A percentile compares a stretch with the other conserved stretches of the same genome.
These are phyloP conservation scores for Alouatta caraya DNA, from an alignment of 2,797 vertebrate species.

Conservation along the genomic window DNA sequence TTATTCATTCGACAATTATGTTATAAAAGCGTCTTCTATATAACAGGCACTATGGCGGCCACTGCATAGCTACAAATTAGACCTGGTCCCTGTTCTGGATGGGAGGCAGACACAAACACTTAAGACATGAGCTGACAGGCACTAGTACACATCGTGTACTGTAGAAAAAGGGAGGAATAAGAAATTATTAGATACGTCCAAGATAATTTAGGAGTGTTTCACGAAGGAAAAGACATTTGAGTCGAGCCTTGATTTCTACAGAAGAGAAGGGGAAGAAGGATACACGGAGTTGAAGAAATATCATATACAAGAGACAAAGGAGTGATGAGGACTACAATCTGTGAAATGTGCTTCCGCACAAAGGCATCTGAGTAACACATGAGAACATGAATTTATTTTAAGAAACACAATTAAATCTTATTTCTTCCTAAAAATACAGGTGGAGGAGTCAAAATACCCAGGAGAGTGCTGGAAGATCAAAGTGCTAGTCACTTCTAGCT, in stretches of 20 bases:
- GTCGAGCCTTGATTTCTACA: background rate
- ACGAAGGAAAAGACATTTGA: background rate
- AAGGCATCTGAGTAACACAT: background rate
- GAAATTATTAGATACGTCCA: background rate
- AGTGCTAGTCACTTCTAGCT: background rate
- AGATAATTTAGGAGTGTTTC: background rate
- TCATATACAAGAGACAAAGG: background rate
- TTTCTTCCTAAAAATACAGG: background rate
- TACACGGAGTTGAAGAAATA: background rate
- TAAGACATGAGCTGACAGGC: background rate
- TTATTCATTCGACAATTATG: background rate
- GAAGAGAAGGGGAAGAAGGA: background rate
- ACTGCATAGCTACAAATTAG: background rate
- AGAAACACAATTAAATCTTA: background rate
- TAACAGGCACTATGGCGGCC: background rate
- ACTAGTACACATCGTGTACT: background rate
- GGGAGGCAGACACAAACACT: background rate
- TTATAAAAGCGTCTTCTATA: background rate
- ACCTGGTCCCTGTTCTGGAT: background rate
- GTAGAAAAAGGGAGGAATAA: background rate
- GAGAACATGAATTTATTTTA: background rate
- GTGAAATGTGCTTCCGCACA: background rate
- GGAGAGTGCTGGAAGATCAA: rapidly evolving
- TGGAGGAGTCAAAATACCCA: background rate
- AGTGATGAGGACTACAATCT: background rate